Percentiles rank a stretch among this genome's conserved stretches.
Evolutionary conservation across 2,797 vertebrate genomes (phyloP).

Genomic region (Xiphophorus birchmanni): DNA sequence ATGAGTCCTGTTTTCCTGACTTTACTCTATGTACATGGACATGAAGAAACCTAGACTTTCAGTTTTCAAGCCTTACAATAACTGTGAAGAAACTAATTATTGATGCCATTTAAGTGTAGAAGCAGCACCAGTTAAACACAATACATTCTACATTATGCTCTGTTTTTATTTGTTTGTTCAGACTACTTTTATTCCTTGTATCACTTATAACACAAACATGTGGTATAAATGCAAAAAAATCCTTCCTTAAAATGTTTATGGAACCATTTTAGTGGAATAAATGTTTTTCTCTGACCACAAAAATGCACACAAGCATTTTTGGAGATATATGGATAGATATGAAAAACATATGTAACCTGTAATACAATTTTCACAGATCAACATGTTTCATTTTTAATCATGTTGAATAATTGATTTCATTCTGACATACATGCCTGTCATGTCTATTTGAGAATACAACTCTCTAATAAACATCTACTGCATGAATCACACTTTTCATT

Average conservation of each 20-base stretch:
- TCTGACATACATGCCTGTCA: background rate
- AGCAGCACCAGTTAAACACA: background rate
- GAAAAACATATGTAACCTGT: background rate
- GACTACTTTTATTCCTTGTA: background rate
- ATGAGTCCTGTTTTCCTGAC: background rate
- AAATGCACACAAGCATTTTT: background rate
- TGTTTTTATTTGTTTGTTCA: no score
- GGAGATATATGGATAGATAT: no score
- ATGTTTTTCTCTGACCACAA: background rate
- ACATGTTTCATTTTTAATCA: background rate
- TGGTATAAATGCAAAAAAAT: background rate
- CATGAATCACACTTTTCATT: constrained; percentile 24
- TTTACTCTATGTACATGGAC: background rate
- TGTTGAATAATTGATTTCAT: background rate
- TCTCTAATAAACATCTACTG: constrained; percentile 5
- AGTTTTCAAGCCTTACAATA: background rate
- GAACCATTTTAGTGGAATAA: background rate
- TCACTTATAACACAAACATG: background rate
- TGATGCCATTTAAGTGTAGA: background rate
- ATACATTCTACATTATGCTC: no score
- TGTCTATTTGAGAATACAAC: background rate
- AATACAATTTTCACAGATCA: background rate
- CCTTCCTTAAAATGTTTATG: background rate
- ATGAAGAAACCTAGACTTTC: background rate
- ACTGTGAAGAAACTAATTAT: background rate